Base-by-base conservation (phyloP, 1,140 invertebrate genomes). In the Doryteuthis pealeii region DNA sequence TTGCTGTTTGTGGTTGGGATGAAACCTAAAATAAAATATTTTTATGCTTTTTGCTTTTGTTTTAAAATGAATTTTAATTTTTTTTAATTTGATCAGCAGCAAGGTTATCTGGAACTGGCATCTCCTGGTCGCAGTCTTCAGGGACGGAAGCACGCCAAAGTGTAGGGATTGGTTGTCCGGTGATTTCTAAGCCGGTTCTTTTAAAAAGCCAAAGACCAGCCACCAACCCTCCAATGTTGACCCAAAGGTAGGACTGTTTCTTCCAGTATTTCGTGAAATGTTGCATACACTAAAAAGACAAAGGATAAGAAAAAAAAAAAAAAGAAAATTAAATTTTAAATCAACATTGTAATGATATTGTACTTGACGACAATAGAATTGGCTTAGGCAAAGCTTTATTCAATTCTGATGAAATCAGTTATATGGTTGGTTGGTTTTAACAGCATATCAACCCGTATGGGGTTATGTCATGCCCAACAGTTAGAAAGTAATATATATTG, bases 191-290 rank as follows among this genome's bases (percentile, higher is more conserved):
- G n/a, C 18, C 40, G 14, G 83, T 86, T 68, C 86, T 74, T 54
- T 76, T 74, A 35, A 87, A 77, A 10, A 85, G 67, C 73, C 81
- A 87, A 2, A 87, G 79, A 28, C 75, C 79, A 0, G 83, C 83
- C 35, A 79, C 73, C 62, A 87, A 75, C 22, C 85, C 85, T 30
- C 86, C 86, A 28, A 87, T 82, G 74, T 86, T 87, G 4, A 86
- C 82, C n/a, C 77, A 80, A 2, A 83, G 68, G 45, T 80, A 76
- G 12, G 76, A 77, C 6, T 77, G 77, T 31, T 81, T 77, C 62
- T 80, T 79, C 85, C 85, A 86, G 69, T 80, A 79, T 58, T 66
- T 78, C 8, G 78, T 73, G n/a, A 79, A 65, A 12, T 70, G 15
- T 33, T 79, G 75, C n/a, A 86, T 79, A 22, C 78, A 77, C 85